Evolutionary conservation across 1,140 invertebrate genomes (phyloP), one percentile per base, ranked within the genome.

Genomic region (Caerostris darwini): DNA sequence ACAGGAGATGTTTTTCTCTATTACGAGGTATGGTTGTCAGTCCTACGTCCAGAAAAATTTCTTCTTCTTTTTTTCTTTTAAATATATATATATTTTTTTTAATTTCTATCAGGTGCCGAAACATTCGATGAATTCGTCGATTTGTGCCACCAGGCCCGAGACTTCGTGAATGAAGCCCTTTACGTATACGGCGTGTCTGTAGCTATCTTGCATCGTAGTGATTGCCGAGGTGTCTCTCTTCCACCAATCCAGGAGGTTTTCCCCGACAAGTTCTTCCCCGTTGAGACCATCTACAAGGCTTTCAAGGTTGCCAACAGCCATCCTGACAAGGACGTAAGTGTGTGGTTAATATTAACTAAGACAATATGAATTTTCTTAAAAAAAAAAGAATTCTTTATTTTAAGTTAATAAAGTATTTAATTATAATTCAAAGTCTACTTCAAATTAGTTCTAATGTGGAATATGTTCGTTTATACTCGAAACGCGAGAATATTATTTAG

Each of bases 161-260:
- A 94, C 67, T 94, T 94, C 81, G 94, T 94, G 58, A 94, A 94
- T 59, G 94, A 94, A 58, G 89, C 88, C 34, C 64, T 94, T 7
- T 94, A 90, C 57, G 88, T 91, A 19, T 94, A 94, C 64, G 89
- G 88, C 17, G 94, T 94, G 88, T 90, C 94, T 34, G 89, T 94
- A 14, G 94, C 94, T 64, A 91, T 94, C 61, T 67, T 94, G 69
- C 94, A 94, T 91, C 89, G 97, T 67, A 95, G 95, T 10, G 97
- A 96, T 69, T 96, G 95, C 59, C 95, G 95, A 59, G 96, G 97
- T 93, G 96, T 97, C 87, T 96, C 96, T 69, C 94, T 97, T 0
- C 97, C 97, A 14, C 97, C 97, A 34, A 96, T 97, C 56, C 97
- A 97, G 95, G 97, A 97, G 95, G 96, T 97, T 94, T 96, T 97